Conservation (phyloP, 2,113 vertebrate genomes). For the Saccopteryx bilineata region DNA sequence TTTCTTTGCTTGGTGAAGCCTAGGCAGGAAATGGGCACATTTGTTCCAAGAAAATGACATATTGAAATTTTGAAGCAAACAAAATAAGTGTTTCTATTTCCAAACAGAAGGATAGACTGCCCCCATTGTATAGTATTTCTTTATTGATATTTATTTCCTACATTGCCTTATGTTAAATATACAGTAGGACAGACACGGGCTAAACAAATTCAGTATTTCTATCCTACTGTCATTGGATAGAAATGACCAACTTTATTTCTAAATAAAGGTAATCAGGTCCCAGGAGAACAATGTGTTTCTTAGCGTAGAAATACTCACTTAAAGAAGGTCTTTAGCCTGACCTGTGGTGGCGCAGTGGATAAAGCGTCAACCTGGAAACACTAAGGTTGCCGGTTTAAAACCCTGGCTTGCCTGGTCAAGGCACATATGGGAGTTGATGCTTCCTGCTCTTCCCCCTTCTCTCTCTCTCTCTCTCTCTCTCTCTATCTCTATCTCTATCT, state of each 20-base stretch:
- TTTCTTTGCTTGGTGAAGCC: not conserved
- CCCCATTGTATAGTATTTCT: not conserved
- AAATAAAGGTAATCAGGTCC: conserved; percentile 5
- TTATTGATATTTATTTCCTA: not conserved
- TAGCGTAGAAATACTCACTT: conserved; percentile 6
- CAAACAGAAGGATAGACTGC: not conserved
- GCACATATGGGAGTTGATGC: too few relatives aligned
- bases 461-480: too few relatives aligned
- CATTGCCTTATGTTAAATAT: not conserved
- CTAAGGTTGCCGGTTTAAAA: too few relatives aligned
- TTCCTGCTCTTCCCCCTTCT: too few relatives aligned
- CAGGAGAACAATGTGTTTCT: not conserved
- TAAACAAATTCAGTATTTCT: not conserved
- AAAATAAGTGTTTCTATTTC: not conserved
- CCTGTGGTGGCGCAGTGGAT: too few relatives aligned
- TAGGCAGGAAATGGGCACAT: not conserved
- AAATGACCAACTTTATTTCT: conserved; percentile 19
- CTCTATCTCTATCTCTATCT: too few relatives aligned
- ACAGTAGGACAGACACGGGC: not conserved
- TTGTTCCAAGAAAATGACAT: not conserved
- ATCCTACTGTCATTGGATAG: not conserved
- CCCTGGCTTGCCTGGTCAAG: too few relatives aligned
- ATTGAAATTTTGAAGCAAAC: not conserved
- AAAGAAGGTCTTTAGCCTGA: not conserved
- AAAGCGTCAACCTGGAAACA: too few relatives aligned